Evolutionary conservation across 2,113 vertebrate genomes (phyloP).

Genomic region (Calonectris borealis): DNA sequence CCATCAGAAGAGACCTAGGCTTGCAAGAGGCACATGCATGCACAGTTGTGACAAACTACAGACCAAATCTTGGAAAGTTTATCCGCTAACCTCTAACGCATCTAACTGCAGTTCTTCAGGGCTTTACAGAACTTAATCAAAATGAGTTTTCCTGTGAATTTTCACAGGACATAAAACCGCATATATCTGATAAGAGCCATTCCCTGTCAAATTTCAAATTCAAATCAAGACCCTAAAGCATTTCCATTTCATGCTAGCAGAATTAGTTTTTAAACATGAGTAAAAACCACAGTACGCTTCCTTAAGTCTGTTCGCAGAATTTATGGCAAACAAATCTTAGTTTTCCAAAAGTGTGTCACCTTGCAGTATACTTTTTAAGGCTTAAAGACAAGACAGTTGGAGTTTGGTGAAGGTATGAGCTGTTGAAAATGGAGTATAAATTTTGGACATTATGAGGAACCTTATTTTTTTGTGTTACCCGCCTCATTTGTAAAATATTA

Average conservation of each 20-base stretch:
- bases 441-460: neutral
- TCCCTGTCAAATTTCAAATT: neutral
- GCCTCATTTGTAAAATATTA: neutral
- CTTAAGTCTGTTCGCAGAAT: neutral
- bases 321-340: neutral
- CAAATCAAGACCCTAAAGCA: neutral
- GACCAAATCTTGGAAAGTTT: neutral
- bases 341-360: neutral
- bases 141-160: neutral
- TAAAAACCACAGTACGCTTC: fast-evolving
- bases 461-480: neutral
- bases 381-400: neutral
- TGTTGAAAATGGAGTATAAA: neutral
- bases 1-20: neutral
- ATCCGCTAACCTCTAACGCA: neutral
- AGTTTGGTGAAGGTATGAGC: neutral
- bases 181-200: neutral
- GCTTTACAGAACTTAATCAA: neutral
- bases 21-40: neutral
- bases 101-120: neutral
- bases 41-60: neutral
- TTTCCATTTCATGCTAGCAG: neutral
- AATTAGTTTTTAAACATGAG: neutral
- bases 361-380: neutral
- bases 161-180: neutral